phyloP scores from a whole-genome alignment of 2,797 vertebrate species.

The Muscicapa comitata region DNA sequence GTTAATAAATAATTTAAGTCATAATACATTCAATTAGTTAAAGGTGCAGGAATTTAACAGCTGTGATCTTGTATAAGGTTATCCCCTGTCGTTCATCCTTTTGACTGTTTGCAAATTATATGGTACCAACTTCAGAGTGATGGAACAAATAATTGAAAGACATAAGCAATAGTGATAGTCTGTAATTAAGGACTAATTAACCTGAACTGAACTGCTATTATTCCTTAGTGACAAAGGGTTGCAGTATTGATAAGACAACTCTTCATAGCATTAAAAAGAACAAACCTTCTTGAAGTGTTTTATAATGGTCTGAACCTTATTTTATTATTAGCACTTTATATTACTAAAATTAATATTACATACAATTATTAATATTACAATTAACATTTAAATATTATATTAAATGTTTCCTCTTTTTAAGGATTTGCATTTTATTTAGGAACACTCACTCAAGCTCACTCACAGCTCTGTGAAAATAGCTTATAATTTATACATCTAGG shows the following conservation, averaged over 20 bases:
- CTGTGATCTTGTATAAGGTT: not conserved
- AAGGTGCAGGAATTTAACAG: not conserved
- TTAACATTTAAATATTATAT: not conserved
- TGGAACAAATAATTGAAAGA: slow-evolving; percentile 20
- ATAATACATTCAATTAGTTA: not conserved
- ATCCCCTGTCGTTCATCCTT: not conserved
- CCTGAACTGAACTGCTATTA: slow-evolving; percentile 34
- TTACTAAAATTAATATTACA: not conserved
- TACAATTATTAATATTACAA: not conserved
- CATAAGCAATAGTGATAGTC: slow-evolving; percentile 14
- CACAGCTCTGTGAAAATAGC: not conserved
- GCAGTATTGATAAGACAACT: not conserved
- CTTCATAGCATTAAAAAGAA: not conserved
- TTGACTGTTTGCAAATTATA: not conserved
- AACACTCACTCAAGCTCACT: not conserved
- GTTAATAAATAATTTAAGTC: not conserved
- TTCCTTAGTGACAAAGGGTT: slow-evolving; percentile 30
- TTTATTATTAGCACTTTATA: not conserved
- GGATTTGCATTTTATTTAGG: not conserved
- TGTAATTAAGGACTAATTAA: slow-evolving; percentile 66
- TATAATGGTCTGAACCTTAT: not conserved
- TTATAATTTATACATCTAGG: not conserved
- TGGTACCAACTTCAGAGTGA: not conserved
- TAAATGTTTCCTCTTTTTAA: not conserved
- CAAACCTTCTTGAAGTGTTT: slow-evolving; percentile 1